Percentiles rank a stretch among this genome's conserved stretches.
These are phyloP conservation scores for Lates calcarifer DNA, from an alignment of 2,113 vertebrate genomes.

Conservation along the genomic window DNA sequence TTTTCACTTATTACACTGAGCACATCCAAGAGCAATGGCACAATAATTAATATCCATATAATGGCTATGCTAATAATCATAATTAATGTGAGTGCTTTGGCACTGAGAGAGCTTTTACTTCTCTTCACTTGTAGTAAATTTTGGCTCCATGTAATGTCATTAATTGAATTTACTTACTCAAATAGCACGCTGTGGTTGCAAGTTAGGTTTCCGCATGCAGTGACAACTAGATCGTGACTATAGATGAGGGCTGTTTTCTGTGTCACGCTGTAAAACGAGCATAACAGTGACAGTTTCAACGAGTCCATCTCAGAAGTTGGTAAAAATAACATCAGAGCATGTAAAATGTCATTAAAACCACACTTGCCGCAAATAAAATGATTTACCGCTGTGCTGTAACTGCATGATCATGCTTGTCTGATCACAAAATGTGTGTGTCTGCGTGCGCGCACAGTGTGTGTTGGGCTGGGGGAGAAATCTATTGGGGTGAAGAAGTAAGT, in stretches of 20 bases:
- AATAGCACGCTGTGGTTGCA: neutral
- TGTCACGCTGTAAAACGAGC: neutral
- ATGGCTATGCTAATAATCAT: constrained; percentile 47
- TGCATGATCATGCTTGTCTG: constrained; percentile 73
- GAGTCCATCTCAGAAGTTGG: constrained; percentile 57
- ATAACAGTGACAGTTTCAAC: constrained; percentile 16
- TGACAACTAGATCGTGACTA: constrained; percentile 10
- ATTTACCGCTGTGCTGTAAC: constrained; percentile 69
- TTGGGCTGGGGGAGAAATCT: constrained; percentile 27
- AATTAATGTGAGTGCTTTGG: constrained; percentile 51
- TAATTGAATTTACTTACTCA: neutral
- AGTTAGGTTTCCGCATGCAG: neutral
- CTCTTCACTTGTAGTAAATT: neutral
- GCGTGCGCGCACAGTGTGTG: constrained; percentile 39
- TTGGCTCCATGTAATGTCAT: constrained; percentile 5
- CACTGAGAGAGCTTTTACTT: constrained; percentile 13
- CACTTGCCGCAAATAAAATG: constrained; percentile 68
- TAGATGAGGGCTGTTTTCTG: constrained; percentile 17
- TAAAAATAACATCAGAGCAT: constrained; percentile 61
- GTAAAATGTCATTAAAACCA: constrained; percentile 68
- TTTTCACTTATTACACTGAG: constrained; percentile 66
- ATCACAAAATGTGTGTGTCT: constrained; percentile 57
- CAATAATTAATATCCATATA: constrained; percentile 59
- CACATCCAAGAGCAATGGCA: constrained; percentile 40
- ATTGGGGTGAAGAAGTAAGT: constrained; percentile 62